Conservation (phyloP, 2,797 vertebrate genomes). For the Neosilurus hyrtlii region DNA sequence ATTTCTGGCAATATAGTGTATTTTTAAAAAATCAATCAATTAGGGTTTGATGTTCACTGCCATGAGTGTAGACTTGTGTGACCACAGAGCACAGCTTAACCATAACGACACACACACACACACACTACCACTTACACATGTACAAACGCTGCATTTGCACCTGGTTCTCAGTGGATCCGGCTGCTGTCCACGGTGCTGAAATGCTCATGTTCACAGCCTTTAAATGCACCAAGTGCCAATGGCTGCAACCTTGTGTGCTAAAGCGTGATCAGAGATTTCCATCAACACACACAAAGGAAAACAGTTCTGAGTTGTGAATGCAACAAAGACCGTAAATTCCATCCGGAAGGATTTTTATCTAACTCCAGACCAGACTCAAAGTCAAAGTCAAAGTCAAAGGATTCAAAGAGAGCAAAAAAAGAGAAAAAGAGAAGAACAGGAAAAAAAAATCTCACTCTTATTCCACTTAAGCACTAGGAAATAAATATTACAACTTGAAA, state of each 20-base stretch:
- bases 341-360: not conserved
- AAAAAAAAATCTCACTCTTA: not conserved
- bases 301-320: not conserved
- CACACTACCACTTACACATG: not conserved
- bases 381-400: not conserved
- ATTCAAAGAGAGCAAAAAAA: not conserved
- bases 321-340: conserved; percentile 19
- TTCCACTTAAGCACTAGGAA: not conserved
- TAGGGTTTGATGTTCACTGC: not conserved
- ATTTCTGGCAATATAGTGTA: too few species aligned
- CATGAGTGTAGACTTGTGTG: conserved; percentile 1
- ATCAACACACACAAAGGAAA: conserved; percentile 37
- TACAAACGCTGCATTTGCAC: conserved; percentile 65
- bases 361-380: not conserved
- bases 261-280: conserved; percentile 50
- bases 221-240: conserved; percentile 67
- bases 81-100: conserved; percentile 5
- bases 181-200: conserved; percentile 65
- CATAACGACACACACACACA: not conserved
- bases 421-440: not conserved
- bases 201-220: conserved; percentile 62
- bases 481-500: not conserved
- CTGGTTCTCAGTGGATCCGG: conserved; percentile 62
- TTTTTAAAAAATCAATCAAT: not conserved
- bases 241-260: conserved; percentile 50